These are phyloP conservation scores for Ambastaia sidthimunki DNA, from an alignment of 2,797 vertebrate genomes.

Conservation along the genomic window DNA sequence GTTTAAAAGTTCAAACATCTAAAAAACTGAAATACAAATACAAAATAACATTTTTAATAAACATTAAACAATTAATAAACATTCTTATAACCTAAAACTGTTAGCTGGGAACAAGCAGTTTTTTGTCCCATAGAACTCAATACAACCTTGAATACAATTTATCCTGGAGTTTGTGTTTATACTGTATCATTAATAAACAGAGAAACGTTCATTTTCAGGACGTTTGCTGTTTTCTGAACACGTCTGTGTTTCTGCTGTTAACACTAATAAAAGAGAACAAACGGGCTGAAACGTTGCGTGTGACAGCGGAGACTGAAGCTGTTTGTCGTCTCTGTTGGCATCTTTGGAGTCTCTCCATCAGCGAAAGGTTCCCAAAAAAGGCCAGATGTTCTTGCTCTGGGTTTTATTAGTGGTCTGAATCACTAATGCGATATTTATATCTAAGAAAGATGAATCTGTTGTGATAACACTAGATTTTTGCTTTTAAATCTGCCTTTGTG, in stretches of 20 bases:
- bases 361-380: conserved; percentile 31
- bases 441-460: conserved; percentile 33
- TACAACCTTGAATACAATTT: neutral
- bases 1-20: too few species aligned
- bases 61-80: too few species aligned
- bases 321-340: conserved; percentile 13
- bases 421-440: conserved; percentile 38
- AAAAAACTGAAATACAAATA: too few species aligned
- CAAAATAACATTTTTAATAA: too few species aligned
- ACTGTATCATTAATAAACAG: neutral
- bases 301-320: conserved; percentile 27
- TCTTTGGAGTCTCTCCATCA: neutral
- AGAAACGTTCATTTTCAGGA: neutral
- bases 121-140: neutral
- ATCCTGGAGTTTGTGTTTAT: neutral
- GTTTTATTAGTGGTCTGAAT: conserved; percentile 46
- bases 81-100: too few species aligned
- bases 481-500: neutral
- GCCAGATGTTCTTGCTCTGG: conserved; percentile 46
- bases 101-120: too few species aligned
- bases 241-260: conserved; percentile 4
- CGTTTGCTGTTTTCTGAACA: conserved; percentile 31
- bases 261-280: conserved; percentile 31
- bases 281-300: neutral
- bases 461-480: neutral